Conservation (phyloP, 2,888 invertebrate species). For the Darwinula stevensoni region DNA sequence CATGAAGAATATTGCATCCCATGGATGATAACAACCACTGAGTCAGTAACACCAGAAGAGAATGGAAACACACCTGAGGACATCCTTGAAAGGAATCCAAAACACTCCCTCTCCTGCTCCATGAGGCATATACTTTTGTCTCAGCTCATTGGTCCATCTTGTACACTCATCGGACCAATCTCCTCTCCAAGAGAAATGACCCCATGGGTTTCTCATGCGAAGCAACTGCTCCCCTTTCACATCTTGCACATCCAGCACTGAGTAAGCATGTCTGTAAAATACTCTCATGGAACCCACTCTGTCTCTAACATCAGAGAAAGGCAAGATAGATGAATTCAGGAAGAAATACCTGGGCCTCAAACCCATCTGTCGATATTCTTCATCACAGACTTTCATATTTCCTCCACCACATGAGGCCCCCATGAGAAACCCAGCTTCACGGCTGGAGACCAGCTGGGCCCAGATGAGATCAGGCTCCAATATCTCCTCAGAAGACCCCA, state of each 20-base stretch:
- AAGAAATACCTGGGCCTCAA: constrained; percentile 34
- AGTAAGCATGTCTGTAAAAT: constrained; percentile 99
- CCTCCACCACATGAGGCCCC: constrained; percentile 93
- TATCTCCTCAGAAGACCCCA: constrained; percentile 30
- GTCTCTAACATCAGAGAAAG: constrained; percentile 20
- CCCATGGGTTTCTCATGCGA: constrained; percentile 89
- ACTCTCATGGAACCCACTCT: too few species aligned
- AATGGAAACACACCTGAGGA: constrained; percentile 32
- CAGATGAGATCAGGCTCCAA: constrained; percentile 78
- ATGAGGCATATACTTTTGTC: constrained; percentile 42
- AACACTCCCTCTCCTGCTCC: constrained; percentile 72
- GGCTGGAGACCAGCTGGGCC: constrained; percentile 52
- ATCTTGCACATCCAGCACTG: constrained; percentile 68
- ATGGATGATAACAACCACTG: not conserved
- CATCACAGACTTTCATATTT: constrained; percentile 54
- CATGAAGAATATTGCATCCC: constrained; percentile 3
- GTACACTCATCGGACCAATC: constrained; percentile 58
- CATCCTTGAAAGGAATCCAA: constrained; percentile 90
- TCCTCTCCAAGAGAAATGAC: constrained; percentile 91
- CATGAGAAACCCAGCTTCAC: constrained; percentile 80
- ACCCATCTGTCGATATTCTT: constrained; percentile 65
- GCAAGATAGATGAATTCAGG: constrained; percentile 14
- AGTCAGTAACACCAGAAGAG: not conserved
- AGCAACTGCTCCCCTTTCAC: constrained; percentile 33
- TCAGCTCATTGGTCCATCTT: constrained; percentile 33